Conservation (phyloP, 92 coral and sea anemone species). For the Zoanthus sansibaricus region DNA sequence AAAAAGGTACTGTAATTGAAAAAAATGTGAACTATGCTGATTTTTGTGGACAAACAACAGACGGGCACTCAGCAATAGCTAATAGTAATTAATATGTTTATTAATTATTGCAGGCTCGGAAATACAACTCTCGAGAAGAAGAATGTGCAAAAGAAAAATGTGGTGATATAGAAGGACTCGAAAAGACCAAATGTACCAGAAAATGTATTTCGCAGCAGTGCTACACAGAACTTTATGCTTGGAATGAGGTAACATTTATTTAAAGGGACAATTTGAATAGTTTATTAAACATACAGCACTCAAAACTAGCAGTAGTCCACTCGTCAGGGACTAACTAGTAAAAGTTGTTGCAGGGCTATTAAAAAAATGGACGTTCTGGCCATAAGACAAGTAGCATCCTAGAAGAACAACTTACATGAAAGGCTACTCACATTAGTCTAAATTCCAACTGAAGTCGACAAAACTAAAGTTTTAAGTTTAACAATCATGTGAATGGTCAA, state of each 20-base stretch:
- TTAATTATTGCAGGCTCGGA: background rate
- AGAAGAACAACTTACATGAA: too few species aligned
- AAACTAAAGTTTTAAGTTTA: too few species aligned
- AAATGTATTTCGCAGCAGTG: slow-evolving; percentile 28
- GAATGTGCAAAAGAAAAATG: background rate
- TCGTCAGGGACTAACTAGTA: too few species aligned
- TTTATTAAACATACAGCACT: too few species aligned
- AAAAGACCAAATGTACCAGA: slow-evolving; percentile 5
- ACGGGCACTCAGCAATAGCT: background rate
- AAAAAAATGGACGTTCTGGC: too few species aligned
- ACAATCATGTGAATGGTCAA: too few species aligned
- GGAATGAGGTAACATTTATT: slow-evolving; percentile 9
- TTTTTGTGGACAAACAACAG: background rate
- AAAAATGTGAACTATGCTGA: background rate
- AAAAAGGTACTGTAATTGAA: background rate
- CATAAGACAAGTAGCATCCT: too few species aligned
- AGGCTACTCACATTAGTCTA: too few species aligned
- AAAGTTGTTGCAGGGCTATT: too few species aligned
- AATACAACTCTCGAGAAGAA: slow-evolving; percentile 8
- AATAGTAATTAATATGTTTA: background rate
- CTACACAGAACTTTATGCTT: slow-evolving; percentile 25
- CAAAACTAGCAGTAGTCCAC: too few species aligned
- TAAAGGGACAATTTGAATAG: background rate
- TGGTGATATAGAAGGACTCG: background rate
- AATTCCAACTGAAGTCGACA: too few species aligned